phyloP scores from a whole-genome alignment of 2,797 vertebrate species.

The Anas capensis region DNA sequence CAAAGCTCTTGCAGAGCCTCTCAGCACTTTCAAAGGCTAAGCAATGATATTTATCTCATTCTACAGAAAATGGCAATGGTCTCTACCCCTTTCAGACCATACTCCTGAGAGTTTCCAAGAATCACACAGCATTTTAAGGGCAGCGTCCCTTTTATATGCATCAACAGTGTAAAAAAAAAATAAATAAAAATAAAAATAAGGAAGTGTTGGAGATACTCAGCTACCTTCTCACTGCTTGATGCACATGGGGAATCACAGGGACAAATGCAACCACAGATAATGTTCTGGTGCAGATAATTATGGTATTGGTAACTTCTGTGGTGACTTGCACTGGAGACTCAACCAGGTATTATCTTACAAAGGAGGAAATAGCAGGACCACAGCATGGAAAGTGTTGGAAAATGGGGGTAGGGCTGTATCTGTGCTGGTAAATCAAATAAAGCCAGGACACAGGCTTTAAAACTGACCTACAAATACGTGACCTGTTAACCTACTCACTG shows the following conservation, averaged over 20 bases:
- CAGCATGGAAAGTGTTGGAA: background rate
- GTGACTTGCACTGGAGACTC: background rate
- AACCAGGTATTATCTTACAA: fast-evolving
- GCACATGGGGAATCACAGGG: background rate
- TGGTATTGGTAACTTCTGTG: background rate
- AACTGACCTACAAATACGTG: background rate
- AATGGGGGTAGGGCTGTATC: background rate
- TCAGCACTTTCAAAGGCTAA: background rate
- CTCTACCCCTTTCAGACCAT: too few species aligned
- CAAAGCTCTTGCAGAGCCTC: background rate
- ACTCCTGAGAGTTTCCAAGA: too few species aligned
- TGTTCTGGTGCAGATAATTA: background rate
- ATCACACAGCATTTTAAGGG: too few species aligned
- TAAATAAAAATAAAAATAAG: too few species aligned
- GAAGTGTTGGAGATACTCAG: too few species aligned
- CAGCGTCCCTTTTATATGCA: too few species aligned
- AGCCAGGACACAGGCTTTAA: background rate
- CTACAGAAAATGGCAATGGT: too few species aligned
- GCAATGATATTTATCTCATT: background rate
- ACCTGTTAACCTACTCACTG: background rate
- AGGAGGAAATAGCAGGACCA: background rate
- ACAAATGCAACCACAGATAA: background rate
- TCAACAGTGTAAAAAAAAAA: too few species aligned
- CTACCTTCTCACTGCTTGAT: background rate
- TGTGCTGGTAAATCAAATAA: background rate